phyloP scores from a whole-genome alignment of 2,113 vertebrate species.

The Dromas ardeola region DNA sequence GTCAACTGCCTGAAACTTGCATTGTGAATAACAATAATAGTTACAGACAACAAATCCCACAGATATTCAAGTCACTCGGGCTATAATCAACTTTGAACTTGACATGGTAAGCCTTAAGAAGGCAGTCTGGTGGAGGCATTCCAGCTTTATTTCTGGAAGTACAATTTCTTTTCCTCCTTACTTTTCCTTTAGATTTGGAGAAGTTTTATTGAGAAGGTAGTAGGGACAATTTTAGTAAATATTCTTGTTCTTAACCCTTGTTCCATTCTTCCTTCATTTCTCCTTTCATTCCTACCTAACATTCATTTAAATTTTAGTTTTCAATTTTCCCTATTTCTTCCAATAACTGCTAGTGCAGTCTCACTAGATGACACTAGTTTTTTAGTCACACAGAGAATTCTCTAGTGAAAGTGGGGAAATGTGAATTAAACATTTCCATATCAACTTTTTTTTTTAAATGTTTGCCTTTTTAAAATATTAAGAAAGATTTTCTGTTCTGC shows the following conservation, averaged over 20 bases:
- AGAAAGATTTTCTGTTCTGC: neutral
- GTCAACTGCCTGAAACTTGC: neutral
- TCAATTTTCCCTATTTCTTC: neutral
- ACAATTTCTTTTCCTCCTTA: neutral
- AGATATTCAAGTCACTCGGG: neutral
- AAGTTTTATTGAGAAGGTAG: neutral
- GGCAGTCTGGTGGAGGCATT: neutral
- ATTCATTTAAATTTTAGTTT: neutral
- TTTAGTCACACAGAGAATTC: neutral
- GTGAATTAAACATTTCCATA: neutral
- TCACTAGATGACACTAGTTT: neutral
- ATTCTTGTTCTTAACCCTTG: neutral
- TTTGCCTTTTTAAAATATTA: neutral
- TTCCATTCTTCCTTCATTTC: neutral
- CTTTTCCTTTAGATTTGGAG: neutral
- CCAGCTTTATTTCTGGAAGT: neutral
- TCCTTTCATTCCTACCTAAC: neutral
- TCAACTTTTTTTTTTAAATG: neutral
- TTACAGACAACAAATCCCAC: neutral
- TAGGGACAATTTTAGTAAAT: neutral
- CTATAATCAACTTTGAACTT: neutral
- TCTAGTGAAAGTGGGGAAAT: neutral
- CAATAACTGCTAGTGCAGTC: neutral
- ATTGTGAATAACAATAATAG: neutral
- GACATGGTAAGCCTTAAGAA: neutral